Conservation (phyloP, 2,888 invertebrate genomes). For the Sussaba pulchella region DNA sequence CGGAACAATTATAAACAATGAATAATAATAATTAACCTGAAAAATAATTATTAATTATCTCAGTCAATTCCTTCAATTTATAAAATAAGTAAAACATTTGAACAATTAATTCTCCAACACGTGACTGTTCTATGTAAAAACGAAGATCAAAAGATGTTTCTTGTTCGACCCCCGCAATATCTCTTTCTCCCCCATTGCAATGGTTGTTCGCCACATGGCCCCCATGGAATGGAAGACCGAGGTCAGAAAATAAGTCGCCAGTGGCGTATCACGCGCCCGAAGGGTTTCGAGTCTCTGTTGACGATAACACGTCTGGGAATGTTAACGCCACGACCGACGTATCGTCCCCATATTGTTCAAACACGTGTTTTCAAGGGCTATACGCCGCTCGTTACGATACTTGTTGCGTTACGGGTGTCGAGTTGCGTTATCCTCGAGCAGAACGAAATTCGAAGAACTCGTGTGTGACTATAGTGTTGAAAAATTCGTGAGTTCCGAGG, state of each 20-base stretch:
- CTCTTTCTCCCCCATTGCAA: too few species aligned
- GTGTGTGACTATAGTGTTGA: background rate
- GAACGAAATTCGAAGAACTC: constrained; percentile 12
- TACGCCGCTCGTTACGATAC: background rate
- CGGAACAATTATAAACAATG: too few species aligned
- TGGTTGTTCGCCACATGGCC: background rate
- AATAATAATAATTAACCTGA: too few species aligned
- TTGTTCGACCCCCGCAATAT: too few species aligned
- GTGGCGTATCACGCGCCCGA: background rate
- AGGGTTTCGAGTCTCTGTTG: background rate
- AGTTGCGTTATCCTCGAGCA: constrained; percentile 9
- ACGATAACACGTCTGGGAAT: background rate
- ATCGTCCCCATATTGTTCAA: too few species aligned
- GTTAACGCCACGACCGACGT: background rate
- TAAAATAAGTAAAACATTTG: background rate
- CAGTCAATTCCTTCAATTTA: too few species aligned
- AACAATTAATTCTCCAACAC: background rate
- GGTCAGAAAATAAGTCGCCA: background rate
- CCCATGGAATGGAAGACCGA: background rate
- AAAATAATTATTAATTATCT: too few species aligned
- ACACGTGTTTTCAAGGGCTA: too few species aligned
- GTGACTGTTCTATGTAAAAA: background rate
- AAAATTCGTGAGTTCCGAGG: constrained; percentile 12
- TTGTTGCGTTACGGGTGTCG: background rate
- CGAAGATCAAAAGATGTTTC: too few species aligned